phyloP scores from a whole-genome alignment of 2,888 invertebrate species.

The Vannuccia rotundouncinata region DNA sequence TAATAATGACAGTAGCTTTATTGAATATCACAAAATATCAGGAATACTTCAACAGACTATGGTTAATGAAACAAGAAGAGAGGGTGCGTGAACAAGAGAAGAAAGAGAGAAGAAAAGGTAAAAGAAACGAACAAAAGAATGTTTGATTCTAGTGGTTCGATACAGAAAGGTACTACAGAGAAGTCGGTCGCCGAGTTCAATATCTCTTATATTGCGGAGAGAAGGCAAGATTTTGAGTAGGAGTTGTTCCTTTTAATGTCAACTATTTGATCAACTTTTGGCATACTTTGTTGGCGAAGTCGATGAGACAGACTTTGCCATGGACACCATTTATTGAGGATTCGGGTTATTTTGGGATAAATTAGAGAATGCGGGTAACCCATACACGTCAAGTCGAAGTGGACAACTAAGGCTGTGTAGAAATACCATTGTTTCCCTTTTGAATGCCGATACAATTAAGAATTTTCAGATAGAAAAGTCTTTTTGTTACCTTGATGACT shows the following conservation, averaged over 20 bases:
- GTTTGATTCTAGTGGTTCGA: conserved; percentile 5
- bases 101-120: not conserved
- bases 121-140: not conserved
- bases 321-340: conserved; percentile 2
- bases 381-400: too few species aligned
- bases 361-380: too few species aligned
- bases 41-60: too few species aligned
- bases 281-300: conserved; percentile 19
- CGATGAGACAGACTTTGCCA: not conserved
- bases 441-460: not conserved
- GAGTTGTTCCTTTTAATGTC: not conserved
- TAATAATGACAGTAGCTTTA: not conserved
- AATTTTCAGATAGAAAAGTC: too few species aligned
- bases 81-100: not conserved
- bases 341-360: not conserved
- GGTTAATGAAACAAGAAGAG: not conserved
- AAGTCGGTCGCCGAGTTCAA: not conserved
- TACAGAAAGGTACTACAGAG: conserved; percentile 11
- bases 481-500: conserved; percentile 15
- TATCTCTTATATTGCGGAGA: not conserved
- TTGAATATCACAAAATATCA: conserved; percentile 10
- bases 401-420: not conserved
- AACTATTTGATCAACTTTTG: not conserved
- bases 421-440: conserved; percentile 4
- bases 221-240: not conserved